Conservation (phyloP, 1,140 invertebrate species). For the Whitmania pigra region DNA sequence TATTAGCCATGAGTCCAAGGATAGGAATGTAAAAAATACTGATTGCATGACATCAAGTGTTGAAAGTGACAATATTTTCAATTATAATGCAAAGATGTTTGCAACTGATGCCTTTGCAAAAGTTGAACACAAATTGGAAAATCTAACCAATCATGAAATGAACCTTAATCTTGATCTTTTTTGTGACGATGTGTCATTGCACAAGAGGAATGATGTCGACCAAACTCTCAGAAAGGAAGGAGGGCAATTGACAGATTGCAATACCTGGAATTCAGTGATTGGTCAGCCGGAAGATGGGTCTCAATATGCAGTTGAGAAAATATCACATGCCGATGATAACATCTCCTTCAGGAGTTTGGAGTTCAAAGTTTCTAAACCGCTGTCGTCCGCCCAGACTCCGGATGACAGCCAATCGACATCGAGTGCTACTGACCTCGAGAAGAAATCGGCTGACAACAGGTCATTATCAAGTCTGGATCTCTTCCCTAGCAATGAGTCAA, state of each 20-base stretch:
- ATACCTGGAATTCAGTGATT: not conserved
- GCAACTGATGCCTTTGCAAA: not conserved
- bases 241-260: not conserved
- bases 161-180: not conserved
- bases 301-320: not conserved
- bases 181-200: not conserved
- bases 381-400: slow-evolving; percentile 18
- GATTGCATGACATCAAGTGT: not conserved
- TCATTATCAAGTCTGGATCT: slow-evolving; percentile 46
- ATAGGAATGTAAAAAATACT: not conserved
- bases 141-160: not conserved
- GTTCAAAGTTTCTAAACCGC: slow-evolving; percentile 25
- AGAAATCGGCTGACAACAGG: slow-evolving; percentile 29
- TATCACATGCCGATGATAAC: slow-evolving; percentile 29
- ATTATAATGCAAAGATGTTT: not conserved
- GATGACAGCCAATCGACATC: slow-evolving; percentile 42
- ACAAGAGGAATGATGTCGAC: not conserved
- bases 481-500: not conserved
- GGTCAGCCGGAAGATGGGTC: not conserved
- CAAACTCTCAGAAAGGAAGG: not conserved
- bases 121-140: not conserved
- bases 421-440: slow-evolving; percentile 36
- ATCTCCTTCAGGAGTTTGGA: slow-evolving; percentile 39
- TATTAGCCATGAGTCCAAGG: not conserved
- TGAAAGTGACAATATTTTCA: not conserved